Base-by-base conservation (phyloP, 2,888 invertebrate species). In the Neuroscelio doddi region DNA sequence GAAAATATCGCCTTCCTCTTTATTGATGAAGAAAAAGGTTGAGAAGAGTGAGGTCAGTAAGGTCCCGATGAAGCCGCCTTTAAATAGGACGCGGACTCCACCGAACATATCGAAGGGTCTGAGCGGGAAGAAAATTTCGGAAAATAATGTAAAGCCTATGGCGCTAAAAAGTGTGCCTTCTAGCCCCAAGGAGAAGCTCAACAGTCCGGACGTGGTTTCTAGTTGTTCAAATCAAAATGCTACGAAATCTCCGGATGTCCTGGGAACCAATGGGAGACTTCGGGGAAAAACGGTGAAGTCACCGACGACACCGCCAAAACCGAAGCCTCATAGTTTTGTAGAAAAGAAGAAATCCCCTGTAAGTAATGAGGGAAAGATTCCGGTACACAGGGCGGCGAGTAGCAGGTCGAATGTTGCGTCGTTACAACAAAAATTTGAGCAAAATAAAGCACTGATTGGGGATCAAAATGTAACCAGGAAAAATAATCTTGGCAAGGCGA, bases 361-460 rank as follows among this genome's bases (percentile, higher is more conserved):
- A n/a, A n/a, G 29, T 59, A 57, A 46, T 61, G 69, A 71, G 26
- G 49, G 29, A 27, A 81, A 74, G 58, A 75, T 64, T 59, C 58
- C 73, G 2, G 65, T 80, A 32, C 76, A 79, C 47, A 76, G 73
- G 55, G 85, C 88, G 17, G 86, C 89, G 2, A 83, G 80, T 38
- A 85, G 86, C 68, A 89, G 89, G 77, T 92, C 92, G 14, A 92
- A 90, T 80, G 92, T 93, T 51, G 93, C 93, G 24, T 90, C 91
- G 57, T 85, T 93, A 72, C 93, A 93, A 76, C 92, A 92, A 75
- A 93, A 92, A 81, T 93, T 93, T 79, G 93, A 93, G 84, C 89
- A 87, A 57, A 58, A 68, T 46, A 38, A 69, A n/a, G n/a, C n/a
- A n/a, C n/a, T n/a, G n/a, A n/a, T n/a, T n/a, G n/a, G n/a, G n/a